Base-by-base conservation (phyloP, 53 echinoderm and acorn worm genomes). In the Echinometra lucunter region DNA sequence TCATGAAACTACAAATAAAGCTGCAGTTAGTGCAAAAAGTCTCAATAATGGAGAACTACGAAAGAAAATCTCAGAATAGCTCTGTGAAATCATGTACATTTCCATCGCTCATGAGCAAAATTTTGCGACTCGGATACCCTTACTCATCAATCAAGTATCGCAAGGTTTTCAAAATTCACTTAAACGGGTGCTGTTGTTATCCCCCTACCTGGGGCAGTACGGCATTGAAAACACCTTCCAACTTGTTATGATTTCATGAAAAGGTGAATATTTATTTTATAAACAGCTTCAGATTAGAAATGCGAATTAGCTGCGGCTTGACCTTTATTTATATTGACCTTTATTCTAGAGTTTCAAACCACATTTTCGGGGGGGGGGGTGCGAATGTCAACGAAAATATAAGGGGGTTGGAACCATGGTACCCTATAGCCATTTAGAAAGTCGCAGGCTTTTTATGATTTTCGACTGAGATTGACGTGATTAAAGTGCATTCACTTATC, bases 201-300 rank as follows among this genome's bases (percentile, higher is more conserved):
- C 3, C 57, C 56, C 49, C 8, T 53, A 91, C 91, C 91, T 66
- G 32, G 25, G 91, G 91, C 91, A 91, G 30, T 42, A 9, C 30
- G 66, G 91, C 91, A 91, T 37, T 91, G 91, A 91, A 91, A 91
- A 88, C 35, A 58, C 92, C 74, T 69, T 72, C 92, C 92, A 92
- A 70, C 37, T 81, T 81, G 93, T 93, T 93, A 93, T 93, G 93
- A 93, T 93, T 81, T 78, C 82, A 57, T 78, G 81, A 81, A 93
- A 93, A 93, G 58, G 74, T 78, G 82, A 57, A 80, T 93, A 93
- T 93, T 93, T 93, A 93, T 78, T 93, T 93, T 81, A 78, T 81
- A 93, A 93, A 93, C 93, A 93, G 93, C 82, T 93, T 93, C 93
- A 93, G 93, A 93, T 93, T 93, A 93, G 93, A 57, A 93, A 37